Base-by-base conservation (phyloP, 2,888 invertebrate species). In the Piscicola geometra region DNA sequence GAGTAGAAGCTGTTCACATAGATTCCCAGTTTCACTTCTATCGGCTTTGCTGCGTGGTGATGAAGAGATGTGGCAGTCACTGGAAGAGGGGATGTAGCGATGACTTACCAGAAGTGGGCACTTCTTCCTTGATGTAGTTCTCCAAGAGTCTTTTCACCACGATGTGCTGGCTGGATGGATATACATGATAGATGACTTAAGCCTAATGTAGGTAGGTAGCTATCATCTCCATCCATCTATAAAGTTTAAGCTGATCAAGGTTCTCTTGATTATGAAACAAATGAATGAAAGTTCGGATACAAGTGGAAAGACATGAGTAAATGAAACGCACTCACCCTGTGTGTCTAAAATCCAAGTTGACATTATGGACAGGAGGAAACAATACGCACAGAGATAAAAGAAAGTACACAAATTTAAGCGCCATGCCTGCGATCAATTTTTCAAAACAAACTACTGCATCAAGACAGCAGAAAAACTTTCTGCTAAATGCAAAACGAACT, bases 1-100 rank as follows among this genome's bases (percentile, higher is more conserved):
- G 94, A 94, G 87, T 94, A 94, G 80, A 94, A 87, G 70, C 93
- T 93, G 75, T 81, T 80, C 56, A 84, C 78, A 74, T 81, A 80
- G 3, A 84, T 80, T 64, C 82, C 82, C 47, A 83, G 79, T 30
- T 79, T 76, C 3, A 83, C 82, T 30, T 79, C 78, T 0, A 82
- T 83, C 5, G 83, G 80, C 12, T 78, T 71, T 66, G 73, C 79
- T 79, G 67, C 21, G 25, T 5, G 5, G 21, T 56, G n/a, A n/a
- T n/a, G n/a, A n/a, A n/a, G n/a, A n/a, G n/a, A n/a, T n/a, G n/a
- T 41, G 41, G 5, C 41, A 73, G 50, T 18, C 32, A 25, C 30
- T 21, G 9, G 15, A 9, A 41, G 41, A n/a, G n/a, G 50, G 21
- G 50, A 56, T 5, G 9, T 21, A 5, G n/a, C 21, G 3, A 9